phyloP scores from a whole-genome alignment of 2,888 invertebrate genomes.

The Clusia tigrina region DNA sequence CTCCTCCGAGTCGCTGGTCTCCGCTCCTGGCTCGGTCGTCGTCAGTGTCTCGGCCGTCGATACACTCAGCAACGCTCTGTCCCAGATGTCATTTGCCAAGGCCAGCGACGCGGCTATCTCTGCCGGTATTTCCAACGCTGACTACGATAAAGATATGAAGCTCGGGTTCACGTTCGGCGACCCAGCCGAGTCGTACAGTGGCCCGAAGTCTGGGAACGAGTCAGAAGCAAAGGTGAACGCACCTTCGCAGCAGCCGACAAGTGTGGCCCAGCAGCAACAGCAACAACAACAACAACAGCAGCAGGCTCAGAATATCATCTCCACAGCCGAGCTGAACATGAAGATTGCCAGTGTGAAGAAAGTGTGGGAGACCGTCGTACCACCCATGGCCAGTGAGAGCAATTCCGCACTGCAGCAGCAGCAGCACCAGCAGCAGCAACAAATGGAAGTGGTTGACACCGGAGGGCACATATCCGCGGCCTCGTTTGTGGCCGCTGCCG shows the following conservation, averaged over 20 bases:
- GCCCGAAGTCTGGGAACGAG: conserved; percentile 52
- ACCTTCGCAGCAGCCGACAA: conserved; percentile 56
- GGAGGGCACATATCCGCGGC: conserved; percentile 54
- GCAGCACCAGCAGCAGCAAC: conserved; percentile 40
- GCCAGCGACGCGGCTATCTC: conserved; percentile 45
- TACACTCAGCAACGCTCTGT: conserved; percentile 68
- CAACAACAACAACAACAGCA: conserved; percentile 46
- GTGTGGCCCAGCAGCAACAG: conserved; percentile 43
- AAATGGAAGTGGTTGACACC: conserved; percentile 47
- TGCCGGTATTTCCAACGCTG: conserved; percentile 66
- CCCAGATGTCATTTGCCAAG: conserved; percentile 71
- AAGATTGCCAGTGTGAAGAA: conserved; percentile 92
- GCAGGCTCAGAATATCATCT: conserved; percentile 72
- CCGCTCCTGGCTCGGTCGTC: conserved; percentile 20
- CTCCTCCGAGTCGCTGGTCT: conserved; percentile 36
- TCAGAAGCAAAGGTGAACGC: conserved; percentile 55
- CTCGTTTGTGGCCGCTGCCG: conserved; percentile 54
- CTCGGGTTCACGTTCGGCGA: conserved; percentile 89
- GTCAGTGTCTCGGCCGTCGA: conserved; percentile 56
- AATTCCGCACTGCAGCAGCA: conserved; percentile 53
- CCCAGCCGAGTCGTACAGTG: conserved; percentile 61
- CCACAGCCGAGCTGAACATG: conserved; percentile 89
- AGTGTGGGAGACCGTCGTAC: conserved; percentile 77
- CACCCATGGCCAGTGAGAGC: conserved; percentile 75
- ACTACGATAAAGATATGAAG: conserved; percentile 87